Percentiles rank a stretch among this genome's conserved stretches.
These are phyloP conservation scores for Seladonia tumulorum DNA, from an alignment of 2,888 invertebrate genomes.

Conservation along the genomic window DNA sequence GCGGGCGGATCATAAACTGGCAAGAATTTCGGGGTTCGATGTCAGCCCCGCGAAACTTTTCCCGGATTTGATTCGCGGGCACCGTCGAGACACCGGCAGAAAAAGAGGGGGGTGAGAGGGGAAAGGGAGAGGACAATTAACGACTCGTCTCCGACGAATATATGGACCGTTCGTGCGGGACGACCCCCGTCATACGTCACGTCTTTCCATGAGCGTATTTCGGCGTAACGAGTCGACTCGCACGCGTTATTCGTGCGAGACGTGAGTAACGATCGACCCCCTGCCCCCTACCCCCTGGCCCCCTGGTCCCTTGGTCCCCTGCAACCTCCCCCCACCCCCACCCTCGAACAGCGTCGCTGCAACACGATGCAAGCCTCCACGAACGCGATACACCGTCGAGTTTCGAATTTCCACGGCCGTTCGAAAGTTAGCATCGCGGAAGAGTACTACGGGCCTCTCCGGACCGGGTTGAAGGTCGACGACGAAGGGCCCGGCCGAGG, in stretches of 20 bases:
- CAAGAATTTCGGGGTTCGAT: constrained; percentile 18
- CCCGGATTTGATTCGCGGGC: constrained; percentile 44
- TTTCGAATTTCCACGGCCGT: constrained; percentile 69
- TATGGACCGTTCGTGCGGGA: constrained; percentile 67
- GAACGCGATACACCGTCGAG: constrained; percentile 53
- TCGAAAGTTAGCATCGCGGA: constrained; percentile 60
- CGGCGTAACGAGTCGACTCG: constrained; percentile 71
- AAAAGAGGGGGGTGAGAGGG: neutral
- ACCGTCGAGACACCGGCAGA: constrained; percentile 5
- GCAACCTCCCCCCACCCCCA: neutral
- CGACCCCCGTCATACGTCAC: constrained; percentile 70
- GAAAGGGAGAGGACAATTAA: constrained; percentile 62
- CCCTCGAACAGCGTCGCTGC: constrained; percentile 37
- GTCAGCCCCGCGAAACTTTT: constrained; percentile 29
- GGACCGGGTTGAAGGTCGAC: constrained; percentile 48
- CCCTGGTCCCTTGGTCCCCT: neutral
- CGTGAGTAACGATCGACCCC: constrained; percentile 71
- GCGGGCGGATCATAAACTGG: constrained; percentile 41
- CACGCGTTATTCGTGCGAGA: constrained; percentile 70
- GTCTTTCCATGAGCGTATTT: constrained; percentile 71
- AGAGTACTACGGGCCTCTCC: constrained; percentile 18
- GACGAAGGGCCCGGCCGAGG: constrained; percentile 23
- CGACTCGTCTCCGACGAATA: constrained; percentile 71
- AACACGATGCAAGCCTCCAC: constrained; percentile 62
- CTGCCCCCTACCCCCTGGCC: neutral